Base-by-base conservation (phyloP, 2,888 invertebrate species). In the Scelioninae gen. 1 region DNA sequence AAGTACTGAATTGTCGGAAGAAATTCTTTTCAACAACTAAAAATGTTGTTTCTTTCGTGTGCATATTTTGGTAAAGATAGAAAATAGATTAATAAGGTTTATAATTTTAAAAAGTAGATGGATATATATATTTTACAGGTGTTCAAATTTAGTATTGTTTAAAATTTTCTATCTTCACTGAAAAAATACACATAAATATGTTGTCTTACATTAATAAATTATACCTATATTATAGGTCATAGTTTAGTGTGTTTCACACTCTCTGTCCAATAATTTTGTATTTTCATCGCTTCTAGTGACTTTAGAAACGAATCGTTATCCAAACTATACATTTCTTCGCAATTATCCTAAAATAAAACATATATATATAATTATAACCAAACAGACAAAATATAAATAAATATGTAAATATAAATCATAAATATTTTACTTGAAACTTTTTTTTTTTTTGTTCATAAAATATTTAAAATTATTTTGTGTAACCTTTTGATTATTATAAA, bases 261-360 rank as follows among this genome's bases (percentile, higher is more conserved):
- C 93, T 97, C 97, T 66, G 97, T 97, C 97, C 97, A 98, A 91
- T 97, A 97, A 93, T 97, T 97, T 92, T 97, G 97, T 91, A 98
- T 97, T 87, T 97, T 97, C 97, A 97, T 97, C 86, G 97, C 97
- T 93, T 98, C 98, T 88, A 98, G 93, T 82, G 97, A 97, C 93
- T 98, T 98, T 82, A 98, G 94, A 93, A 98, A 98, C 83, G 97
- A 97, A 92, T 98, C 98, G 92, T 98, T 98, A 93, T 98, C 98
- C 93, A 98, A 93, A 90, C 97, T 98, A 93, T 97, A 97, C 97
- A 98, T 97, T 93, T 98, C 97, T 93, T 97, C 97, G 6, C 97
- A 97, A 91, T 97, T 97, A 92, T 97, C 97, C 97, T 97, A 94
- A 16, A 94, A 72, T 68, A 0, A 63, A 38, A 55, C 11, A 32